Percentiles rank a stretch among this genome's conserved stretches.
Evolutionary conservation across 1,140 invertebrate genomes (phyloP).

Genomic region (Apis cerana): DNA sequence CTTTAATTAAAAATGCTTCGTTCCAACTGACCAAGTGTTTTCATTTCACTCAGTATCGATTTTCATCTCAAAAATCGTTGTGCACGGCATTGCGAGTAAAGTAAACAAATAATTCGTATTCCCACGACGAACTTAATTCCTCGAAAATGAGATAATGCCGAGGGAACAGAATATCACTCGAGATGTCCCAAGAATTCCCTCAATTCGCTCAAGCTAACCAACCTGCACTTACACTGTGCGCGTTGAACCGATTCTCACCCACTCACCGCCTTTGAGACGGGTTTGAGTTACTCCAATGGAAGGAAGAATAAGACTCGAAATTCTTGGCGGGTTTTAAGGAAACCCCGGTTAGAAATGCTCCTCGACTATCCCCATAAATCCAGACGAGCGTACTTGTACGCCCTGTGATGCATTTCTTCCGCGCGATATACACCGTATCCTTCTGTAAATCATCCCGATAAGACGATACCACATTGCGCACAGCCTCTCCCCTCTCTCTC

Average conservation of each 20-base stretch:
- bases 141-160: too few species aligned
- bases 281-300: not conserved
- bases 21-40: too few species aligned
- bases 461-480: constrained; percentile 16
- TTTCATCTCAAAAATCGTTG: too few species aligned
- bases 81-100: too few species aligned
- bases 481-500: too few species aligned
- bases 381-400: constrained; percentile 20
- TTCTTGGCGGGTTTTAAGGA: constrained; percentile 36
- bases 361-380: constrained; percentile 45
- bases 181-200: not conserved
- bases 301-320: constrained; percentile 25
- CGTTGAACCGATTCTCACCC: constrained; percentile 12
- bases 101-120: too few species aligned
- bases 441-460: constrained; percentile 47
- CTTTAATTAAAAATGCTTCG: too few species aligned
- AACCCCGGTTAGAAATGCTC: constrained; percentile 36
- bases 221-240: not conserved
- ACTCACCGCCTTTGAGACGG: not conserved
- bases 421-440: constrained; percentile 47
- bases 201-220: not conserved
- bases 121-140: too few species aligned
- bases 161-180: not conserved
- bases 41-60: too few species aligned
- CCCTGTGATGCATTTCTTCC: constrained; percentile 46